These are phyloP conservation scores for Dallia pectoralis DNA, from an alignment of 2,797 vertebrate genomes.

Conservation along the genomic window DNA sequence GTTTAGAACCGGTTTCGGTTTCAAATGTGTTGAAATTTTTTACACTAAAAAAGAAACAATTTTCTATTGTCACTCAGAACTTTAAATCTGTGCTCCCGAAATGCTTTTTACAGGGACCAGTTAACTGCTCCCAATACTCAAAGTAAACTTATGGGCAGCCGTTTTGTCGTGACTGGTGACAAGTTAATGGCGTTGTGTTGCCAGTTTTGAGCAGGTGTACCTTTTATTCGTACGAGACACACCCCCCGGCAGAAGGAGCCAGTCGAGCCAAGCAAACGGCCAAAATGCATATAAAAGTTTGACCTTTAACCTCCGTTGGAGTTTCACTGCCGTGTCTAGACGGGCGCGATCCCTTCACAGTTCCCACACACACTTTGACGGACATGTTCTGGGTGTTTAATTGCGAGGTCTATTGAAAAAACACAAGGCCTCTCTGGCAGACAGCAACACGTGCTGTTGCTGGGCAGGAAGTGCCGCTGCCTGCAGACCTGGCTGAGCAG, in stretches of 20 bases:
- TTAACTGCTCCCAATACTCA: neutral
- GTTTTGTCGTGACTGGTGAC: conserved; percentile 25
- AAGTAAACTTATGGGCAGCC: neutral
- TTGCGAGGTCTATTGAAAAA: neutral
- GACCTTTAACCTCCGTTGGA: conserved; percentile 8
- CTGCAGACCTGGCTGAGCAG: no score
- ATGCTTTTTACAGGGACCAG: neutral
- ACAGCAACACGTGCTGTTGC: neutral
- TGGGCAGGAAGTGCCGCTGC: neutral
- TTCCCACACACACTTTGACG: conserved; percentile 3
- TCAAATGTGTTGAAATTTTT: no score
- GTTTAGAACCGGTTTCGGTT: no score
- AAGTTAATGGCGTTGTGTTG: conserved; percentile 26
- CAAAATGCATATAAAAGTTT: conserved; percentile 23
- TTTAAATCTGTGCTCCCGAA: neutral
- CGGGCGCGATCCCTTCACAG: conserved; percentile 15
- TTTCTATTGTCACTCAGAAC: neutral
- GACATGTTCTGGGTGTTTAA: neutral
- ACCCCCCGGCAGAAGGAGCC: conserved; percentile 19
- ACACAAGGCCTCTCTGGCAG: neutral
- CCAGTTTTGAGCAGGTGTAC: conserved; percentile 34
- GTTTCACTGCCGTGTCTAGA: conserved; percentile 24
- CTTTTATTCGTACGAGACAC: conserved; percentile 10
- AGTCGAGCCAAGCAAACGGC: conserved; percentile 22
- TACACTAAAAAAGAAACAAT: neutral